These are phyloP conservation scores for Myopa tessellatipennis DNA, from an alignment of 2,888 invertebrate species.

Conservation along the genomic window DNA sequence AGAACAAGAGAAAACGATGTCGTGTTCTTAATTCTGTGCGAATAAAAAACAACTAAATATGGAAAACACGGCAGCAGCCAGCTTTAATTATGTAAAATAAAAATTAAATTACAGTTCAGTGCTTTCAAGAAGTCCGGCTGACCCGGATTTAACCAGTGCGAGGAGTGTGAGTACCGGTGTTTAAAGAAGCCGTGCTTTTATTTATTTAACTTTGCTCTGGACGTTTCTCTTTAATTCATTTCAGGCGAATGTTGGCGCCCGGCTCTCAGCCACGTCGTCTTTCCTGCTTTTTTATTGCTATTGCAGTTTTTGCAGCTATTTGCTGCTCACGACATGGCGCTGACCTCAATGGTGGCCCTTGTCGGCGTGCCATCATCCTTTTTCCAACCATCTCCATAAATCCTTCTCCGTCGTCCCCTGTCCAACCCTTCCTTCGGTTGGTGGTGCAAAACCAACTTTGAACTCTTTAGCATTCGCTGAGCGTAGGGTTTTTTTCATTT, in stretches of 20 bases:
- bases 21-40: no score
- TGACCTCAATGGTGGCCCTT: neutral
- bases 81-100: no score
- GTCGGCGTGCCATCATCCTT: neutral
- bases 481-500: conserved; percentile 6
- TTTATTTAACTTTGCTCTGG: neutral
- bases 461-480: neutral
- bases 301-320: neutral
- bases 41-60: no score
- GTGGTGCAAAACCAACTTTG: conserved; percentile 6
- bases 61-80: no score
- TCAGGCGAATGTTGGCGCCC: neutral
- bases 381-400: neutral
- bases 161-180: no score
- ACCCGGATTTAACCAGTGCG: no score
- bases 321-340: neutral
- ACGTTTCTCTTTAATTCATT: neutral
- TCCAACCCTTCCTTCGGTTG: neutral
- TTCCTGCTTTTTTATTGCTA: neutral
- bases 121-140: no score
- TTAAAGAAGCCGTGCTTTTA: neutral
- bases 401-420: neutral
- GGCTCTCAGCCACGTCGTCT: no score
- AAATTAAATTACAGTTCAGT: no score
- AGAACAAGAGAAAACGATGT: no score